These are phyloP conservation scores for Oryzias dopingdopingensis DNA, from an alignment of 2,797 vertebrate species.

Conservation along the genomic window DNA sequence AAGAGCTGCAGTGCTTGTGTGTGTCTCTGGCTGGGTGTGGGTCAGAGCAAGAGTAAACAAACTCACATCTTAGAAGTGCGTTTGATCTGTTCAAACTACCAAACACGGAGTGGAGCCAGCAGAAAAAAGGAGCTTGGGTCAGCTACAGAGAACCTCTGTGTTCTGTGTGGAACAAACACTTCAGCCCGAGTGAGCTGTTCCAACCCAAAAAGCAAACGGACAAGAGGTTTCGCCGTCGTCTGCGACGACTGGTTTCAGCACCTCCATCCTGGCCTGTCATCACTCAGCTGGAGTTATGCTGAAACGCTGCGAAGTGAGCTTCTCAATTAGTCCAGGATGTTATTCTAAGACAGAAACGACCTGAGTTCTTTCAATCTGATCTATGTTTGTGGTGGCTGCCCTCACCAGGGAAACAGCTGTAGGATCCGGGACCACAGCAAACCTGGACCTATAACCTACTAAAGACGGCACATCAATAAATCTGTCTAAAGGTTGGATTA, in stretches of 20 bases:
- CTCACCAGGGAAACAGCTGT: constrained; percentile 5
- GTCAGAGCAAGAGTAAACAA: constrained; percentile 74
- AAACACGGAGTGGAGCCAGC: constrained; percentile 74
- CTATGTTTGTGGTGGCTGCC: constrained; percentile 18
- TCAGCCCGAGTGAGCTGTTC: constrained; percentile 42
- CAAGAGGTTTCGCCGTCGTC: constrained; percentile 12
- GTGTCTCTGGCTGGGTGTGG: constrained; percentile 56
- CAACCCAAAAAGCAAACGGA: constrained; percentile 48
- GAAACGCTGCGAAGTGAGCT: constrained; percentile 18
- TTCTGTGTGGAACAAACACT: constrained; percentile 31
- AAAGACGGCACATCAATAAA: neutral
- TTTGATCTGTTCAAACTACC: constrained; percentile 73
- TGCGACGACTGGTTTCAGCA: constrained; percentile 41
- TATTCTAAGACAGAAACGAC: constrained; percentile 16
- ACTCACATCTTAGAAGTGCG: constrained; percentile 61
- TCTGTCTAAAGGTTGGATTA: no score
- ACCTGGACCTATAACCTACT: neutral
- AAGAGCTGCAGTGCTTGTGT: constrained; percentile 43
- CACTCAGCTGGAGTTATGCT: constrained; percentile 33
- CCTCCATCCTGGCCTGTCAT: constrained; percentile 45
- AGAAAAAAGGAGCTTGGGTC: constrained; percentile 62
- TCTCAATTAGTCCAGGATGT: constrained; percentile 14
- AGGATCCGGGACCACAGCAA: neutral
- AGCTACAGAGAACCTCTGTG: constrained; percentile 49
- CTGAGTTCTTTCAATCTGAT: constrained; percentile 8